Conservation (phyloP, 2,888 invertebrate species). For the Globia sparganii region DNA sequence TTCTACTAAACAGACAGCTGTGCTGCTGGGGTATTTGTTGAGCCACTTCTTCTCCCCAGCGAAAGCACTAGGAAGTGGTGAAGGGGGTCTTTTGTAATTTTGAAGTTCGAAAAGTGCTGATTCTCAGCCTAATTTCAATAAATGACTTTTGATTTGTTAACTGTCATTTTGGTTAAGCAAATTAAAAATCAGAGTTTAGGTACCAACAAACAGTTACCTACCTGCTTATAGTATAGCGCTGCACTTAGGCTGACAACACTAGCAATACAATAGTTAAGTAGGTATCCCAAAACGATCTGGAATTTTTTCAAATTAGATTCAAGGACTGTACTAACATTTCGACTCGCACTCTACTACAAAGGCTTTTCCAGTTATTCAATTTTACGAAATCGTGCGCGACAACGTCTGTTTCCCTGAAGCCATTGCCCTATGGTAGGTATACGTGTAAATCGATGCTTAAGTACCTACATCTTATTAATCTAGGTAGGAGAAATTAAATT, state of each 20-base stretch:
- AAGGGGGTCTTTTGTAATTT: too few species aligned
- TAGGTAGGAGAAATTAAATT: conserved; percentile 9
- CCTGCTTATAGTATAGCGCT: neutral
- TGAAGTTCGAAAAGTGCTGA: too few species aligned
- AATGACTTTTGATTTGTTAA: neutral
- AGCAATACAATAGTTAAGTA: neutral
- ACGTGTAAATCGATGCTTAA: conserved; percentile 15
- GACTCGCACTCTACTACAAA: conserved; percentile 47
- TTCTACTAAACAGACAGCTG: too few species aligned
- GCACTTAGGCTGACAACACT: neutral
- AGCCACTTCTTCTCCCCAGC: too few species aligned
- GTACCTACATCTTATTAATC: conserved; percentile 3
- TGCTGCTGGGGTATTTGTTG: too few species aligned
- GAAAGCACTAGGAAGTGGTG: too few species aligned
- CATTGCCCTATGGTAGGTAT: conserved; percentile 49
- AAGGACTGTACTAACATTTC: conserved; percentile 47
- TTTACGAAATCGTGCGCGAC: conserved; percentile 64
- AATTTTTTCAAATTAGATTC: conserved; percentile 4
- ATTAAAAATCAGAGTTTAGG: neutral
- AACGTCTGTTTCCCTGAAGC: conserved; percentile 50
- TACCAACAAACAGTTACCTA: neutral
- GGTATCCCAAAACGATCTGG: conserved; percentile 2
- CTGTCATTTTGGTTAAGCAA: neutral
- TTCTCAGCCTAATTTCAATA: too few species aligned
- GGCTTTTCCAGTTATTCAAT: conserved; percentile 58